Evolutionary conservation across 2,113 vertebrate species (phyloP), one percentile per base, ranked within the genome.

Genomic region (Rynchops niger): DNA sequence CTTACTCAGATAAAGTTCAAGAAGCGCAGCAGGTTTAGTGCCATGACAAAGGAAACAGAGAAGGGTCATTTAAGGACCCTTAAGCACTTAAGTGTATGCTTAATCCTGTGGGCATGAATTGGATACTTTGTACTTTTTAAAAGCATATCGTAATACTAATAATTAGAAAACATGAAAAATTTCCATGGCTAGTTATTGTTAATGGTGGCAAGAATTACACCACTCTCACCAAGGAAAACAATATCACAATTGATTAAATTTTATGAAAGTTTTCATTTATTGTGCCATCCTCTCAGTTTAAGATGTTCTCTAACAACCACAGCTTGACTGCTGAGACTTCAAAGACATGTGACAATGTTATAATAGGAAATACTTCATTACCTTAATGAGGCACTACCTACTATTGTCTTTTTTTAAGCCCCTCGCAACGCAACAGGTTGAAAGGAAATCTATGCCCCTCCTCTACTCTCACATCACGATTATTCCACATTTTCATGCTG

Each of bases 1-100:
- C 88, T 62, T 56, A 86, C 76, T 77, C 96, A 95, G 95, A 95
- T 96, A 97, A 97, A 97, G 95, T 97, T 97, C 97, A 97, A 96
- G 96, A 76, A 66, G 74, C n/a, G 0, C 72, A 76, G 94, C 71
- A 96, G 86, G 59, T 95, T 97, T 95, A 97, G 82, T 73, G 58
- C 91, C 70, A 43, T 94, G 91, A 96, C 89, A 91, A 96, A 97
- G 89, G 94, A 95, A 93, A 95, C 80, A 70, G 63, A 93, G 67
- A 36, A 83, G 84, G 94, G 93, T 96, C 94, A 95, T 94, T 58
- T 94, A 87, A 95, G 96, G 95, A 91, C 71, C 71, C 67, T 45
- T 62, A 73, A 94, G 84, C 73, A 65, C 74, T 66, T 49, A 32
- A n/a, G n/a, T 26, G 20, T 53, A n/a, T 62, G 50, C 29, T 89